A percentile compares a stretch with the other conserved stretches of the same genome.
phyloP scores from a whole-genome alignment of 2,888 invertebrate species.

The Thelaira solivaga region DNA sequence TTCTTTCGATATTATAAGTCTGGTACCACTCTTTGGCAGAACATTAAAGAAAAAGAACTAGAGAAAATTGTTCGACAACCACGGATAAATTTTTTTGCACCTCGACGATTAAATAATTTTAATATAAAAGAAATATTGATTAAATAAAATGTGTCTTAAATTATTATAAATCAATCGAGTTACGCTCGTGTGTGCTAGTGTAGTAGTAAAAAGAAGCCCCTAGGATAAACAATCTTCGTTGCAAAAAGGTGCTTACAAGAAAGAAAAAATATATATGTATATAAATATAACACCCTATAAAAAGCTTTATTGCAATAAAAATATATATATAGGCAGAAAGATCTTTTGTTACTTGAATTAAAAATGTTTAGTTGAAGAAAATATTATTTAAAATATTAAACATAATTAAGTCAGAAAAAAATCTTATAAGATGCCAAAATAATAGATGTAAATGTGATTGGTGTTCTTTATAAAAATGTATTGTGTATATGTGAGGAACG shows the following conservation, averaged over 20 bases:
- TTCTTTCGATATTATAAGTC: background rate
- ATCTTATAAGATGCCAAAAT: conserved; percentile 61
- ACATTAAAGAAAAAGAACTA: conserved; percentile 27
- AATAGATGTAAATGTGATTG: conserved; percentile 58
- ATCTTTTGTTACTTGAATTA: background rate
- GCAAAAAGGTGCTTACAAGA: conserved; percentile 40
- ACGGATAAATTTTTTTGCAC: conserved; percentile 43
- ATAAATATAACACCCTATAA: conserved; percentile 19
- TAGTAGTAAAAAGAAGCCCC: background rate
- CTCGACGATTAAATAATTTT: conserved; percentile 57
- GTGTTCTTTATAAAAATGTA: conserved; percentile 25
- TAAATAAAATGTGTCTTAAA: conserved; percentile 37
- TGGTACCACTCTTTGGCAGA: conserved; percentile 20
- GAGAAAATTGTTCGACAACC: conserved; percentile 42
- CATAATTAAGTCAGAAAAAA: conserved; percentile 37
- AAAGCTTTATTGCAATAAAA: conserved; percentile 13
- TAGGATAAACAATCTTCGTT: conserved; percentile 28
- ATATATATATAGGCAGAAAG: background rate
- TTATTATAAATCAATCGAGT: background rate
- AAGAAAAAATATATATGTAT: conserved; percentile 21
- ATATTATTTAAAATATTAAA: conserved; percentile 37
- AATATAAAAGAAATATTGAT: conserved; percentile 57
- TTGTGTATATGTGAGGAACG: conserved; percentile 26
- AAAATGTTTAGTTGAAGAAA: background rate
- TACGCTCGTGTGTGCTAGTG: conserved; percentile 33